Evolutionary conservation across 2,113 vertebrate genomes (phyloP), one percentile per base, ranked within the genome.

Genomic region (Spea multiplicata): DNA sequence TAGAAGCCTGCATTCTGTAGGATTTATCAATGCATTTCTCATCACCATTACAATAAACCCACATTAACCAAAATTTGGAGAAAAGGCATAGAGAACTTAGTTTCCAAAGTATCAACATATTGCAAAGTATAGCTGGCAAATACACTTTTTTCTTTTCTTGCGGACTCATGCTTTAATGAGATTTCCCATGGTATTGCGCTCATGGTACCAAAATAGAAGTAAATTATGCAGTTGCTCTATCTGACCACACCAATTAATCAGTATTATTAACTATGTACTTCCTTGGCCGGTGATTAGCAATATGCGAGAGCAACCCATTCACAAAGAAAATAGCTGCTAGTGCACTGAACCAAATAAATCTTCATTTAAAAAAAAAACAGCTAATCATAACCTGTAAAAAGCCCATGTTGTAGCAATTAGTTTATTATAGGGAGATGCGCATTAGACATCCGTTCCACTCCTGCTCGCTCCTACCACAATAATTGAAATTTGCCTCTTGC

Each of bases 241-340:
- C 84, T 84, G 83, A 84, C 82, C 79, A 76, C 5, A 71, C 73
- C 79, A 88, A 88, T 86, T 89, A 87, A 85, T 70, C 71, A 83
- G 74, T 73, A 86, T 85, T 88, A 88, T 85, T 89, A 91, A 86
- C 52, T n/a, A 80, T 82, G 53, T 83, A 85, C 81, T 83, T 83
- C 62, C 64, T 80, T 82, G 80, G 75, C 55, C 85, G 84, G 83
- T 82, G 81, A 87, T 77, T 86, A 88, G 83, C 76, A 85, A 84
- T 71, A 68, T 64, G 73, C 75, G 81, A 89, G 83, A 86, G 0
- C 81, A 74, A 83, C 81, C 67, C 78, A 87, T 83, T 78, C 68
- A 84, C 79, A 87, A 85, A 91, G 87, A 64, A 86, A 61, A 80
- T 73, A 85, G 62, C 74, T 85, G 80, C 81, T 81, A 87, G 79